Base-by-base conservation (phyloP, 2,113 vertebrate species). In the Ranitomeya variabilis region DNA sequence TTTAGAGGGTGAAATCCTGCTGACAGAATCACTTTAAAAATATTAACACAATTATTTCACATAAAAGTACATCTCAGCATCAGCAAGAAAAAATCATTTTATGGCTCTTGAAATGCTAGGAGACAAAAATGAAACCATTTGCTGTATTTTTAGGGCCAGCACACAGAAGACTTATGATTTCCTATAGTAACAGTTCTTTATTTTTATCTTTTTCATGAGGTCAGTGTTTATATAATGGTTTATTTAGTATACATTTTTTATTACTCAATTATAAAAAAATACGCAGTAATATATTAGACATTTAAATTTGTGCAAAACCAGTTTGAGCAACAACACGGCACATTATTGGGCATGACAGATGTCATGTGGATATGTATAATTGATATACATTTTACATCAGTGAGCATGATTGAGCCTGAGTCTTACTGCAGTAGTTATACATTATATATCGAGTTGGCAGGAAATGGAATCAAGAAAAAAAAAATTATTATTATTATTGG, bases 311-410 rank as follows among this genome's bases (percentile, higher is more conserved):
- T 79, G 62, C 37, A 86, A 79, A 86, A 86, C 62, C 74, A 86
- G 85, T 79, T 79, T 80, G 77, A 87, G 86, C 86, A 87, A 62
- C 86, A 80, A 86, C 52, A 80, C 64, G 78, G n/a, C 78, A 87
- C 64, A 26, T 80, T 69, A 80, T 69, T 55, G 78, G 52, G 52
- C 78, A 71, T 87, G 86, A 87, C 78, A 80, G 86, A 80, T 87
- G 86, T 80, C 86, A 87, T 87, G 86, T 87, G 86, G 86, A 80
- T 81, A 87, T 87, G 76, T 87, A 87, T 87, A 87, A 87, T 87
- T 87, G 78, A 87, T 87, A 87, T 80, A 80, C 86, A 87, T 87
- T 87, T 87, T 80, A 80, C 62, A 80, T 79, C 60, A 87, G 52
- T 87, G 77, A 87, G 80, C 78, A 87, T 87, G 86, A 87, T 87